Percentiles rank a stretch among this genome's conserved stretches.
Conservation (phyloP, 2,113 vertebrate genomes). For the Chinchilla lanigera region DNA sequence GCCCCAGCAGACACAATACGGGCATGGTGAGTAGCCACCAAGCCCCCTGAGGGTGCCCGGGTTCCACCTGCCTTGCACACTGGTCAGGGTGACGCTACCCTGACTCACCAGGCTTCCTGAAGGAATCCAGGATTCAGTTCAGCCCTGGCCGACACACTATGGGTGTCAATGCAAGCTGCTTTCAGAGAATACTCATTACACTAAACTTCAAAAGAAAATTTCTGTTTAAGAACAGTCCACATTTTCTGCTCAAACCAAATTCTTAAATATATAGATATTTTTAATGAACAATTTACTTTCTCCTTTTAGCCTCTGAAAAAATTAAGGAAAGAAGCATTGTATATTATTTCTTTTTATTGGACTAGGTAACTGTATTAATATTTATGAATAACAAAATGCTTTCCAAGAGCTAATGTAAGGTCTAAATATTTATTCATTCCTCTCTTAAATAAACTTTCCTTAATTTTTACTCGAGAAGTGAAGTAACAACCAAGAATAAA, state of each 20-base stretch:
- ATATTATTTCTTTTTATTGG: conserved; percentile 4
- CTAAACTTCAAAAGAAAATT: conserved; percentile 19
- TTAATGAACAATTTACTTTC: background rate
- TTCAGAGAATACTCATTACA: conserved; percentile 29
- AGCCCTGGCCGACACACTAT: no score
- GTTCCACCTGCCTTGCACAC: no score
- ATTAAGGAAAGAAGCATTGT: background rate
- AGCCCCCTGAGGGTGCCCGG: no score
- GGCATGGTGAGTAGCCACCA: no score
- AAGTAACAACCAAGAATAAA: conserved; percentile 37
- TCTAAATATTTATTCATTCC: background rate
- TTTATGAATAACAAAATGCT: conserved; percentile 37
- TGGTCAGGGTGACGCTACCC: no score
- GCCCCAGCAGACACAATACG: no score
- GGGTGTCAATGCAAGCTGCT: conserved; percentile 43
- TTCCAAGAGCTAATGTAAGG: background rate
- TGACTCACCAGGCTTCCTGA: no score
- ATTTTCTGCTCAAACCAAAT: conserved; percentile 45
- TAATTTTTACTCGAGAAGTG: conserved; percentile 43
- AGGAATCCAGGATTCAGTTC: no score
- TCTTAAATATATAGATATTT: conserved; percentile 21
- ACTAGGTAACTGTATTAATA: background rate
- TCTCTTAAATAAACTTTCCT: background rate
- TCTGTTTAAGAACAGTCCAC: background rate
- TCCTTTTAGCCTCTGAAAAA: conserved; percentile 30